Evolutionary conservation across 2,888 invertebrate species (phyloP), one percentile per base, ranked within the genome.

Genomic region (Gastracanthus pulcherrimus): DNA sequence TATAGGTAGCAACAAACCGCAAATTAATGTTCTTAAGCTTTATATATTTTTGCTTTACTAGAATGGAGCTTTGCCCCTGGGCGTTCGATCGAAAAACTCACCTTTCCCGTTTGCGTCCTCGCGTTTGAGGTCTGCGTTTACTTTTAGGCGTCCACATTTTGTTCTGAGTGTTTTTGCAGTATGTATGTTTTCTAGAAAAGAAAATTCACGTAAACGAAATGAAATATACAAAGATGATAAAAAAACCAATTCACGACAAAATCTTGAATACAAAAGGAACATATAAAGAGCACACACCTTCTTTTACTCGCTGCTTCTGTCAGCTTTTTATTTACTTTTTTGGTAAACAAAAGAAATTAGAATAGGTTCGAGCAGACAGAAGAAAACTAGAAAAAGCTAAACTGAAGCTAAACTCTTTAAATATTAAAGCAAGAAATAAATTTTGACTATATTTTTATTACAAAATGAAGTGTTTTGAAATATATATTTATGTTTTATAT

Each of bases 21-120:
- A 55, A 55, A 11, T 55, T 55, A 23, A 55, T 55, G 2, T 41
- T 16, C 55, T 55, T 23, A 11, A 2, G 11, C 9, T 3, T 55
- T 19, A 11, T 55, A 26, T 23, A 11, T 23, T 23, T 55, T 55
- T 55, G 7, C 23, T 23, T 55, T 45, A 45, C 38, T 51, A 62
- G 31, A 62, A 62, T 34, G 31, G 31, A 31, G 34, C 31, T 34
- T 55, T 55, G 13, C 26, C 51, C 16, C 29, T 23, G 19, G 34
- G 36, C 19, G 13, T 55, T 51, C 34, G 36, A 70, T 70, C 36
- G 36, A 70, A 51, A 51, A 19, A 34, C 34, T 51, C 51, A 70
- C 51, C 36, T 55, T 51, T 69, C 31, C 19, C 19, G 2, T 3
- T 55, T 6, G 48, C 51, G 13, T 36, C 36, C 70, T 26, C 41